Conservation (phyloP, 2,113 vertebrate genomes). For the Microcebus jonahi region DNA sequence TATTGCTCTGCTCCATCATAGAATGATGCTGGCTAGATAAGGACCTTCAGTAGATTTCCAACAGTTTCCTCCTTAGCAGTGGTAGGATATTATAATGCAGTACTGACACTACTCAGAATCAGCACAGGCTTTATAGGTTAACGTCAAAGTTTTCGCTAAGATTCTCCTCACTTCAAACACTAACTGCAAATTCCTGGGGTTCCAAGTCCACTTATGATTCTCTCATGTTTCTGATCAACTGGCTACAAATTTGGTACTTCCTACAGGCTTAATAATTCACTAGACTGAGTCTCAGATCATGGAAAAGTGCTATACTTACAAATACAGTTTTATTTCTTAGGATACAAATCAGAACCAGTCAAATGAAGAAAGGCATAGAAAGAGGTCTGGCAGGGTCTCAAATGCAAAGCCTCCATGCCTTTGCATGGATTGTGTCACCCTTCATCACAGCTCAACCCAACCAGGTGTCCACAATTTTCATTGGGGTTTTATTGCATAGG, state of each 20-base stretch:
- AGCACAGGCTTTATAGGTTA: background rate
- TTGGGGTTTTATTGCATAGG: background rate
- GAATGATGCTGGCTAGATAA: background rate
- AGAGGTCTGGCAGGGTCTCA: background rate
- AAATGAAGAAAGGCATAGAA: background rate
- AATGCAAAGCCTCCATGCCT: background rate
- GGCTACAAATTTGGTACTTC: background rate
- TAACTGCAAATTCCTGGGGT: background rate
- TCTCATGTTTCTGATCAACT: background rate
- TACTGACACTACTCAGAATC: background rate
- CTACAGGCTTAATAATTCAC: background rate
- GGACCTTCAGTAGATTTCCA: background rate
- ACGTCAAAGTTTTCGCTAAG: background rate
- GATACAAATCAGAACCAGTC: background rate
- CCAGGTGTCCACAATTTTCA: background rate
- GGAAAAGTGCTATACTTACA: background rate
- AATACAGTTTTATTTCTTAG: background rate
- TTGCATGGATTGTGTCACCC: background rate
- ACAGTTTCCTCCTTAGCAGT: background rate
- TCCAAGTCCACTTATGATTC: background rate
- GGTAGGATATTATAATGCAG: background rate
- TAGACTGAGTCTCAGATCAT: background rate
- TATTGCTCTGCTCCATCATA: background rate
- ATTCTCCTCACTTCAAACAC: background rate
- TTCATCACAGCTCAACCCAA: background rate